Base-by-base conservation (phyloP, 2,797 vertebrate species). In the Silurus aristotelis region DNA sequence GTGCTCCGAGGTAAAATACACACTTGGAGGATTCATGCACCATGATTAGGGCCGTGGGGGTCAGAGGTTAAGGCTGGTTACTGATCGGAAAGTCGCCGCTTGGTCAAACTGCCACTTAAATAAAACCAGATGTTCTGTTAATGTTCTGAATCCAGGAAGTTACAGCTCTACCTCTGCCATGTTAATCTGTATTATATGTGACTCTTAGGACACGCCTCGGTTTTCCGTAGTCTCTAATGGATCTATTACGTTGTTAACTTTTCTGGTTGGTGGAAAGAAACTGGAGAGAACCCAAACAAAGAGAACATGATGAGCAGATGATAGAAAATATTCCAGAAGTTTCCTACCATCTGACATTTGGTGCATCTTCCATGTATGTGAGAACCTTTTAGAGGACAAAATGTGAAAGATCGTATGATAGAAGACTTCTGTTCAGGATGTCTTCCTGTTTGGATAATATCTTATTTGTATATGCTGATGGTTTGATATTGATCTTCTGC, bases 1-100 rank as follows among this genome's bases (percentile, higher is more conserved):
- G 95, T 90, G 89, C 88, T 70, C 81, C 90, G 10, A 92, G 93
- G 95, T 96, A 86, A 31, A 91, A 88, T n/a, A 61, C 2, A 38
- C 72, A 46, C 75, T 7, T 14, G 6, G 31, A n/a, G 19, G 31
- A 17, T 22, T 2, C 70, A 12, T n/a, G 5, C 31, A 68, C 22
- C 48, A 52, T 52, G 48, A 7, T 52, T 52, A 52, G 48, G 48
- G 48, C 10, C 38, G 38, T 38, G 38, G 38, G 38, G 38, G 38
- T 38, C 38, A 38, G 38, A 38, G 38, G 3, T 38, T 38, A 38
- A 5, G 38, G 3, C 38, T 38, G 38, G 38, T 38, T 38, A 38
- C 38, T 38, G 38, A 38, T 38, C 38, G 4, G 38, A 38, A 38
- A 38, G 38, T 38, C 38, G 38, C 38, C 38, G 38, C 3, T 38